Percentiles rank a stretch among this genome's conserved stretches.
Evolutionary conservation across 2,797 vertebrate species (phyloP).

Genomic region (Mallotus villosus): DNA sequence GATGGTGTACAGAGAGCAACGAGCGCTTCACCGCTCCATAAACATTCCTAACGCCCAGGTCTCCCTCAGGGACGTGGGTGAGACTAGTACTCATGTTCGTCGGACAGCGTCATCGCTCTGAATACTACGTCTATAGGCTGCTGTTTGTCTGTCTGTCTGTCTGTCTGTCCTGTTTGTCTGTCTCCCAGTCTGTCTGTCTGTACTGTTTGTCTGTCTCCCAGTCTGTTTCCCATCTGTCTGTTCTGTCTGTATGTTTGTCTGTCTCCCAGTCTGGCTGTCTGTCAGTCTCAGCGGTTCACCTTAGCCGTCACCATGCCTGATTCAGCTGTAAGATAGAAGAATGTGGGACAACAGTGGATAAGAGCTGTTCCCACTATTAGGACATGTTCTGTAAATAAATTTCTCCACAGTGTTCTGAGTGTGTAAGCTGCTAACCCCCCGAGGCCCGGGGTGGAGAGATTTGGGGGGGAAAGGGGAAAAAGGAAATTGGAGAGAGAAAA

Average conservation of each 20-base stretch:
- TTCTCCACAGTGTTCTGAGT: too few species aligned
- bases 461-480: too few species aligned
- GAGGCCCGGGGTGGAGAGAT: too few species aligned
- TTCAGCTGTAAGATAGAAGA: not conserved
- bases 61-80: not conserved
- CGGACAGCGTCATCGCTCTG: not conserved
- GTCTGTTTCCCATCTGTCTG: constrained; percentile 4
- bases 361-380: too few species aligned
- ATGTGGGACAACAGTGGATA: too few species aligned
- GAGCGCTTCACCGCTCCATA: not conserved
- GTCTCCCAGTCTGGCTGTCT: constrained; percentile 4
- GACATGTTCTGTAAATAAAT: too few species aligned
- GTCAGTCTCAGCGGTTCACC: not conserved
- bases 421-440: not conserved
- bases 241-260: not conserved
- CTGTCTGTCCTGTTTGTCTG: too few species aligned
- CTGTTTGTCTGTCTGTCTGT: not conserved
- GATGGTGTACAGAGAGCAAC: not conserved
- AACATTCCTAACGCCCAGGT: constrained; percentile 1
- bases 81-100: not conserved
- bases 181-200: too few species aligned
- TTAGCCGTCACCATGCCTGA: not conserved
- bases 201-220: not conserved
- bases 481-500: too few species aligned
- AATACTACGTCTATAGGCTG: too few species aligned